These are phyloP conservation scores for Ataeniobius toweri DNA, from an alignment of 2,797 vertebrate genomes.

Conservation along the genomic window DNA sequence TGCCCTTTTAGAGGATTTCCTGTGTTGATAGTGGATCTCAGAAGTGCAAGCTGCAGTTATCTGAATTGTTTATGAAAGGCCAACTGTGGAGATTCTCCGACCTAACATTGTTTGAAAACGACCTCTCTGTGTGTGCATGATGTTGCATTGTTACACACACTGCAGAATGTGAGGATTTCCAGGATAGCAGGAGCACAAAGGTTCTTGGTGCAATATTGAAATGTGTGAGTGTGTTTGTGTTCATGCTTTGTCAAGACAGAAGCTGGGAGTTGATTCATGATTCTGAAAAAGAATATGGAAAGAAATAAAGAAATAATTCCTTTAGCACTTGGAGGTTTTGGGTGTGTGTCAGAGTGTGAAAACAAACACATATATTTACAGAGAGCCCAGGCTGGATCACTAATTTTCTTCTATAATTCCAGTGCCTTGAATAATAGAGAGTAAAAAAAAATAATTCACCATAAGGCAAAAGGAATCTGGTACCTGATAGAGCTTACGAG, in stretches of 20 bases:
- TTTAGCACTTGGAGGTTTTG: not conserved
- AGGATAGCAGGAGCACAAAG: not conserved
- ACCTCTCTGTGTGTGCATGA: not conserved
- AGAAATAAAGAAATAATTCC: not conserved
- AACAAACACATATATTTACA: conserved; percentile 1
- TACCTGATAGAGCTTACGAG: not conserved
- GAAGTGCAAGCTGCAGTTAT: not conserved
- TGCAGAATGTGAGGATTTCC: not conserved
- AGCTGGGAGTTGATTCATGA: not conserved
- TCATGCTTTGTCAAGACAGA: not conserved
- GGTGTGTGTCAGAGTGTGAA: not conserved
- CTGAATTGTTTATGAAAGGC: conserved; percentile 5
- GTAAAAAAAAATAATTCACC: too few species aligned
- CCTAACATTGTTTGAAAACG: not conserved
- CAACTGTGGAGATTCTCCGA: not conserved
- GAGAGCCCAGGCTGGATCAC: not conserved
- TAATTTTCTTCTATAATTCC: not conserved
- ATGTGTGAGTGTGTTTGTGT: not conserved
- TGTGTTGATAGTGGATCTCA: not conserved
- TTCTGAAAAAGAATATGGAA: not conserved
- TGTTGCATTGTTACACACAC: conserved; percentile 1
- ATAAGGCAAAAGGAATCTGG: not conserved
- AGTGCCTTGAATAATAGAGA: too few species aligned
- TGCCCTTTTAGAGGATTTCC: not conserved
- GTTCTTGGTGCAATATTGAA: conserved; percentile 1